phyloP scores from a whole-genome alignment of 2,113 vertebrate genomes.

The Alethe diademata region DNA sequence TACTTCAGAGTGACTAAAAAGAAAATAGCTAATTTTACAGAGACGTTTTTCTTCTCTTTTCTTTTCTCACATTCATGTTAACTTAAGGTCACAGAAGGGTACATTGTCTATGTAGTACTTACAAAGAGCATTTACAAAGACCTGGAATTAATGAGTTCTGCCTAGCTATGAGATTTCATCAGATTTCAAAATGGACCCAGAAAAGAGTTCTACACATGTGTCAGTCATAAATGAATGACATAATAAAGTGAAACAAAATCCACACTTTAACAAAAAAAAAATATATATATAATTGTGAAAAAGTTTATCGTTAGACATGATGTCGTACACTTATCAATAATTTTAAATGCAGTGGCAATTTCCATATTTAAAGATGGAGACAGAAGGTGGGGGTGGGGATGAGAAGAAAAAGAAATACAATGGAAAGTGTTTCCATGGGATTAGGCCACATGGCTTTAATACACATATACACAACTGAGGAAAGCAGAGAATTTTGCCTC shows the following conservation, averaged over 20 bases:
- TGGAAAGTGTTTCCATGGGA: conserved; percentile 60
- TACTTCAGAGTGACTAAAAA: neutral
- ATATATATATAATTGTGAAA: neutral
- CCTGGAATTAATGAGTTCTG: conserved; percentile 4
- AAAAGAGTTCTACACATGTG: neutral
- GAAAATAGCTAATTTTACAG: neutral
- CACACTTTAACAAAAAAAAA: neutral
- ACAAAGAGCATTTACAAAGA: conserved; percentile 52
- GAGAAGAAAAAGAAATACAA: conserved; percentile 50
- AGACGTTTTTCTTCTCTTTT: neutral
- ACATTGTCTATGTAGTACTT: neutral
- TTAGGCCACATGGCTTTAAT: conserved; percentile 70
- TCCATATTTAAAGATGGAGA: conserved; percentile 37
- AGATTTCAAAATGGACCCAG: neutral
- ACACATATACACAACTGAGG: conserved; percentile 67
- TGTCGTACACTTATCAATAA: neutral
- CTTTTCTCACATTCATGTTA: neutral
- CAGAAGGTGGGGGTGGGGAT: neutral
- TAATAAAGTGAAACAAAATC: neutral
- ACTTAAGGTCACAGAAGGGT: neutral
- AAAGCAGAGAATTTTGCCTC: conserved; percentile 78
- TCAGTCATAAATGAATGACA: neutral
- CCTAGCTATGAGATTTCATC: neutral
- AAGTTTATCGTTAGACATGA: neutral
- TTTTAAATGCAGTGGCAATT: conserved; percentile 31